Base-by-base conservation (phyloP, 2,888 invertebrate genomes). In the Nasonovia ribisnigri region DNA sequence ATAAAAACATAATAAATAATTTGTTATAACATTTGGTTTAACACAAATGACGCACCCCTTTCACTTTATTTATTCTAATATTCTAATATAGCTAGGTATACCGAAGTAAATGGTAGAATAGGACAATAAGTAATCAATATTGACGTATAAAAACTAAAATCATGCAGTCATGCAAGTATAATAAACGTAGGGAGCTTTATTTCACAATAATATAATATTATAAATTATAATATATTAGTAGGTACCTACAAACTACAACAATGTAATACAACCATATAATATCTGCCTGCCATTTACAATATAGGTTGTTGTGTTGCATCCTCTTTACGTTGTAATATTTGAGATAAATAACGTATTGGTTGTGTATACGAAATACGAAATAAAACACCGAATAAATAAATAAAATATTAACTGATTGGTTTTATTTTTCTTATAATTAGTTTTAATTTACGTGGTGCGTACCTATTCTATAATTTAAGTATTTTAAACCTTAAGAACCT, bases 41-140 rank as follows among this genome's bases (percentile, higher is more conserved):
- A 60, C 16, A 42, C 89, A 67, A 89, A 89, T 89, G 89, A 89
- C 57, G 57, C 26, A 57, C 43, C 89, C 54, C 54, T 89, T 89
- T 89, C 57, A 89, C 89, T 89, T 57, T 57, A 43, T 89, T 42
- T 42, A 43, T 89, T 89, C 29, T 43, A 57, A 67, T 67, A 67
- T 67, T 20, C n/a, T 36, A 67, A 36, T 67, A 6, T 67, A 67
- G 16, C 13, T n/a, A 54, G 54, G 20, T 54, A n/a, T n/a, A 67
- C 60, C n/a, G n/a, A 67, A 67, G 67, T 54, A 48, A n/a, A 88
- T 51, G n/a, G 51, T n/a, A 51, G 87, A 51, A 51, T 48, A 48
- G 48, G n/a, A 48, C 48, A 88, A 88, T 88, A 88, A 88, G 20
- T 88, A 54, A 88, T 88, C 88, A 42, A 88, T 88, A 88, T 88